Percentiles rank a stretch among this genome's conserved stretches.
Evolutionary conservation across 2,888 invertebrate species (phyloP).

Genomic region (Aphodius sticticus): DNA sequence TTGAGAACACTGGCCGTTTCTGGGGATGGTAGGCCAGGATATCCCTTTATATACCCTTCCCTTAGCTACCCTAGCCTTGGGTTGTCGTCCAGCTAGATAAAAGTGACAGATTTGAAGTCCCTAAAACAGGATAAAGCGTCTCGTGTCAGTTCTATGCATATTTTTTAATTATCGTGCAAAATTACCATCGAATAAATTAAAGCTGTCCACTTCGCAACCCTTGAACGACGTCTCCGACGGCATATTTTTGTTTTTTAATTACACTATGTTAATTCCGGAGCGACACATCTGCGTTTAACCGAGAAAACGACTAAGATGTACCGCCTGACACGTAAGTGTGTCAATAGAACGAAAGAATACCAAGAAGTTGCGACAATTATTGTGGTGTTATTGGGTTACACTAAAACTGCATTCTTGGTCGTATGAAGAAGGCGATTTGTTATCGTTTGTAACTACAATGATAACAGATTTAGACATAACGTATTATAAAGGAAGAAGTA

Average conservation of each 20-base stretch:
- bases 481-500: no score
- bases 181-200: not conserved
- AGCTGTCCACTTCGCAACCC: not conserved
- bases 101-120: not conserved
- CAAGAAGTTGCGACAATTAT: not conserved
- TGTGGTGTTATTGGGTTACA: no score
- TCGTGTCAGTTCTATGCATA: not conserved
- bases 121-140: not conserved
- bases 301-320: not conserved
- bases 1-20: not conserved
- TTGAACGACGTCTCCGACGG: not conserved
- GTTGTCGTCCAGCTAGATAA: not conserved
- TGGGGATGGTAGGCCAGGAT: not conserved
- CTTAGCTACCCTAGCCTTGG: not conserved
- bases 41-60: not conserved
- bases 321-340: not conserved
- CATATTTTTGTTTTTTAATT: not conserved
- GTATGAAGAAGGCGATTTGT: no score
- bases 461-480: no score
- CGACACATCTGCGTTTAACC: not conserved
- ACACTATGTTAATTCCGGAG: not conserved
- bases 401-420: no score
- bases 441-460: no score
- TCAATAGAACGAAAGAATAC: not conserved
- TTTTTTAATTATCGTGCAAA: not conserved